Evolutionary conservation across 2,888 invertebrate species (phyloP).

Genomic region (Reticulitermes lucifugus): DNA sequence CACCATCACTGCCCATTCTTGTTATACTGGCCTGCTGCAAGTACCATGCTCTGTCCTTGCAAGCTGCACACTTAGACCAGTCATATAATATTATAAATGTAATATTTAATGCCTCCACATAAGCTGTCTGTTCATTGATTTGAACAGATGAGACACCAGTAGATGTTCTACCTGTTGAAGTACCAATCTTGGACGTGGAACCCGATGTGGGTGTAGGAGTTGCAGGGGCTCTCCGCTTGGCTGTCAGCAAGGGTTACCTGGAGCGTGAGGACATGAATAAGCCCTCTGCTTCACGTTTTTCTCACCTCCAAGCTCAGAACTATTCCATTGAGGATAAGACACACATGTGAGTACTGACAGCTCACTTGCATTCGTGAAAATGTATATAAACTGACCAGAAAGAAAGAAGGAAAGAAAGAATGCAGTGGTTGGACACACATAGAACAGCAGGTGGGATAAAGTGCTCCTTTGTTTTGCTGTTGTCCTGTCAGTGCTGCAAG

Average conservation of each 20-base stretch:
- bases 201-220: constrained; percentile 93
- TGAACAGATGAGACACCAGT: constrained; percentile 61
- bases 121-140: background rate
- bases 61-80: too few relatives aligned
- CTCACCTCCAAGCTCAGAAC: constrained; percentile 81
- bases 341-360: constrained; percentile 67
- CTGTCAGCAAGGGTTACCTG: constrained; percentile 93
- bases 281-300: constrained; percentile 78
- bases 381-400: background rate
- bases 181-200: constrained; percentile 88
- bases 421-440: too few relatives aligned
- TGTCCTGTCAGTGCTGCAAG: too few relatives aligned
- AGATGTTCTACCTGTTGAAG: constrained; percentile 69
- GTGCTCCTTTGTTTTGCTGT: too few relatives aligned
- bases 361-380: background rate
- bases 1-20: too few relatives aligned
- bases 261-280: constrained; percentile 83
- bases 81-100: too few relatives aligned
- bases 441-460: too few relatives aligned
- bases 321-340: constrained; percentile 85
- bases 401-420: too few relatives aligned
- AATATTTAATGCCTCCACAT: too few relatives aligned
- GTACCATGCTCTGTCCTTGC: too few relatives aligned
- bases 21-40: too few relatives aligned
- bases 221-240: constrained; percentile 89